Conservation (phyloP, 2,113 vertebrate genomes). For the Zapornia atra region DNA sequence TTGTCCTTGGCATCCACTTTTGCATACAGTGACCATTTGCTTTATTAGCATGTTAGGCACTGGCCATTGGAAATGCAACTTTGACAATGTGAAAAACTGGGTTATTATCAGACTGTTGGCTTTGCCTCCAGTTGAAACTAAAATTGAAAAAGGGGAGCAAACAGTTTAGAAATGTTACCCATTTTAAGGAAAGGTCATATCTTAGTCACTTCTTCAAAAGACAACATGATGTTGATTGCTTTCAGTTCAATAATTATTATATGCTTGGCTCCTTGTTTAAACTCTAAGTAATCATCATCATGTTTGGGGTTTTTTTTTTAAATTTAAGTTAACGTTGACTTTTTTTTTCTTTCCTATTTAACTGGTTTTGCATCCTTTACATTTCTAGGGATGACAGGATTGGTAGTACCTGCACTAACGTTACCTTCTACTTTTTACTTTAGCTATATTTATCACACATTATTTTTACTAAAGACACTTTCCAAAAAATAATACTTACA, state of each 20-base stretch:
- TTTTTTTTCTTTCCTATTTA: not conserved
- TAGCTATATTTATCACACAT: not conserved
- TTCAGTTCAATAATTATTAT: not conserved
- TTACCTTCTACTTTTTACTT: not conserved
- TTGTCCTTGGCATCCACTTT: not conserved
- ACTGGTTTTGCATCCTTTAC: not conserved
- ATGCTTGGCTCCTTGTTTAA: not conserved
- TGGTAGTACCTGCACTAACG: not conserved
- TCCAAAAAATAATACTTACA: not conserved
- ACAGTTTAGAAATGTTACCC: not conserved
- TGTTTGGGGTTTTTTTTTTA: not conserved
- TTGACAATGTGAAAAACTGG: not conserved
- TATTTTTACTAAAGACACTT: not conserved
- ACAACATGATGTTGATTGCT: not conserved
- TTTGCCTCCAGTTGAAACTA: not conserved
- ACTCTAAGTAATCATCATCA: not conserved
- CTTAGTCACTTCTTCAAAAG: not conserved
- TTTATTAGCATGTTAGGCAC: not conserved
- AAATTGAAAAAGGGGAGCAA: not conserved
- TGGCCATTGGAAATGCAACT: not conserved
- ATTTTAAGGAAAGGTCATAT: not conserved
- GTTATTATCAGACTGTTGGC: not conserved
- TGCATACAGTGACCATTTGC: too few relatives aligned
- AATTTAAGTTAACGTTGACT: not conserved
- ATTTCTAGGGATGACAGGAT: not conserved